Conservation (phyloP, 2,797 vertebrate genomes). For the Euphonia xanthogaster region DNA sequence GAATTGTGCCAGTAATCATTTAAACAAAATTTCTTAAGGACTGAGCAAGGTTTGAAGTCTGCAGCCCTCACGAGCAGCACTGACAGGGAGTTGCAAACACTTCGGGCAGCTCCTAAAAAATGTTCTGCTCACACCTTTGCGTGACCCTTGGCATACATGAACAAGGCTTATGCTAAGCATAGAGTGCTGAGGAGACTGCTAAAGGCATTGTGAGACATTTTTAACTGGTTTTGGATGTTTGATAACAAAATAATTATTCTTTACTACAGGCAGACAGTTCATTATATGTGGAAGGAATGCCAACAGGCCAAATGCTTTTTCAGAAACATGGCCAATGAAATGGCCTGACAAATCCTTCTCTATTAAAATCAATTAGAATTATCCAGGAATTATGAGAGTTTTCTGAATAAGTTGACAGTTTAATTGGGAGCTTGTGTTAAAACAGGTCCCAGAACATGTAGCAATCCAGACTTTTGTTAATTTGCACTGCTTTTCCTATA, state of each 20-base stretch:
- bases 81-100: neutral
- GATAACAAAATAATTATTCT: neutral
- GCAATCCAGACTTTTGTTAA: constrained; percentile 35
- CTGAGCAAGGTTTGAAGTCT: neutral
- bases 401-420: neutral
- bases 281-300: neutral
- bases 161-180: neutral
- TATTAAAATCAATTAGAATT: neutral
- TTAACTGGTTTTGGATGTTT: neutral
- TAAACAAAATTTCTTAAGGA: neutral
- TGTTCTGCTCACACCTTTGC: neutral
- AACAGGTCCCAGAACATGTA: constrained; percentile 23
- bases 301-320: neutral
- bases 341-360: neutral
- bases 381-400: neutral
- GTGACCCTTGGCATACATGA: neutral
- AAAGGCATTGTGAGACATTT: neutral
- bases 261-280: neutral
- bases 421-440: constrained; percentile 37
- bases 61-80: neutral
- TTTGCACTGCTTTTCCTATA: constrained; percentile 64
- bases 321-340: neutral
- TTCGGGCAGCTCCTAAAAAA: neutral
- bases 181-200: neutral
- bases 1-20: neutral